Evolutionary conservation across 35 echinoderm and acorn worm species (phyloP), one percentile per base, ranked within the genome.

Genomic region (Nesometra sesokonis): DNA sequence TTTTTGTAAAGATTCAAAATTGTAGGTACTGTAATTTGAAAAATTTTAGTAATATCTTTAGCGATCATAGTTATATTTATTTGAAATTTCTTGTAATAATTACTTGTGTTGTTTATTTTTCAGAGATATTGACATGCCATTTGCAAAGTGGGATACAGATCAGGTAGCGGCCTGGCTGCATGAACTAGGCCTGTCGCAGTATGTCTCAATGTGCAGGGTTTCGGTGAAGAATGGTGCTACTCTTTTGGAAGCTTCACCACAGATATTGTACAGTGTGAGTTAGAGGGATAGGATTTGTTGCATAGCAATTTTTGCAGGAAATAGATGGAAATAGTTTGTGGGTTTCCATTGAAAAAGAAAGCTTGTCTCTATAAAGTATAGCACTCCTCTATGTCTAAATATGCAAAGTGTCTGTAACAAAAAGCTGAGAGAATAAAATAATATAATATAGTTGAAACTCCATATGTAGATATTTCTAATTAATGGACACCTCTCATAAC

Each of bases 141-240:
- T 97, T 87, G 89, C 94, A 37, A 91, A 97, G 83, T 97, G 94
- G 94, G 94, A 93, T 31, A 80, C 86, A 30, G 94, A 97, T 34
- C 91, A 93, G 67, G 95, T 97, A 0, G 89, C 92, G 11, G 95
- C 85, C 23, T 97, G 92, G 95, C 36, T 97, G 30, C 91, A 93
- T 67, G 95, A 93, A 34, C 91, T 97, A 85, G 95, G 95, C 17
- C 85, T 97, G 3, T 87, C 89, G 31, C 92, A 93, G 47, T 97
- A 97, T 34, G 90, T 91, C 9, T 87, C 89, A 52, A 88, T 89
- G 82, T 97, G 95, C 77, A 35, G 95, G 30, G 87, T 93, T 1
- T 97, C 89, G 86, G 92, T 97, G 11, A 97, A 97, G 90, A 97
- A 94, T 80, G 95, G 95, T 32, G 86, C 89, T 11, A 97, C 92